These are phyloP conservation scores for Cryptoblepharus egeriae DNA, from an alignment of 2,797 vertebrate genomes.

Conservation along the genomic window DNA sequence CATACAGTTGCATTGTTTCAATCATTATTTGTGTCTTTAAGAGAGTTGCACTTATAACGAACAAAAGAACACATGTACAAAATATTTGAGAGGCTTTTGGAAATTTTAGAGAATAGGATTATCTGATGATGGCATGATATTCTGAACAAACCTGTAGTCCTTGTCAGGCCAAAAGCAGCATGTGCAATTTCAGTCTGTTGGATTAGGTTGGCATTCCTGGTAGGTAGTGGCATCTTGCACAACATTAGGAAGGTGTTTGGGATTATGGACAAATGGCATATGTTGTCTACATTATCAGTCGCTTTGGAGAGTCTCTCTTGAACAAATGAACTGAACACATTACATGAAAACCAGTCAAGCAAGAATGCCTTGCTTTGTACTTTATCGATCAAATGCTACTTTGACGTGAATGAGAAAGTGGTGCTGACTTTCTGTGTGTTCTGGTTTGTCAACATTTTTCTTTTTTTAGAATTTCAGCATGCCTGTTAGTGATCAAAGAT, in stretches of 20 bases:
- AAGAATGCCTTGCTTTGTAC: not conserved
- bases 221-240: too few species aligned
- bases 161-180: not conserved
- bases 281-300: not conserved
- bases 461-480: conserved; percentile 2
- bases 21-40: not conserved
- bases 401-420: not conserved
- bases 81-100: not conserved
- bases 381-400: not conserved
- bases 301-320: not conserved
- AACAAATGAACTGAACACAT: not conserved
- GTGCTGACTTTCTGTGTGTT: not conserved
- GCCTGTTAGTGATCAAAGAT: not conserved
- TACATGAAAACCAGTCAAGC: not conserved
- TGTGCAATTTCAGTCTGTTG: too few species aligned
- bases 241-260: not conserved
- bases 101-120: not conserved
- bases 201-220: too few species aligned
- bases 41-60: not conserved
- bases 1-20: not conserved
- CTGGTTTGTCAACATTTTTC: not conserved
- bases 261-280: not conserved
- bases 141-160: not conserved
- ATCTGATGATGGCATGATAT: not conserved
- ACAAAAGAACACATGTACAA: too few species aligned